Base-by-base conservation (phyloP, 1,140 invertebrate species). In the Drosophila sulfurigaster region DNA sequence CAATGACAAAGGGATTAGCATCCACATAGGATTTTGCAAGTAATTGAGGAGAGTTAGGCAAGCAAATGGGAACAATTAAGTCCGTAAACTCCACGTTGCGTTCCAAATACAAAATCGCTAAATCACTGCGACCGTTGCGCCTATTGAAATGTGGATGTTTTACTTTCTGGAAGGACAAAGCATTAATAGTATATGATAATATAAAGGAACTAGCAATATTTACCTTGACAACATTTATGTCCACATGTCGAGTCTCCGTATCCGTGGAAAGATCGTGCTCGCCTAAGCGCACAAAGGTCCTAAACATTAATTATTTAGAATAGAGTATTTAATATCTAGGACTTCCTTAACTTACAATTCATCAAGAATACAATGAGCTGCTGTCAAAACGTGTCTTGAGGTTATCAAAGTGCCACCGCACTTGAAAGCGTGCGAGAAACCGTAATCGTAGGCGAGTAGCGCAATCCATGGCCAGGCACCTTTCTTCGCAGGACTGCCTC, bases 1-100 rank as follows among this genome's bases (percentile, higher is more conserved):
- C 97, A 25, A 95, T 95, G 1, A 97, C 94, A 97, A 95, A 71
- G 93, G 92, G 67, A 93, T 95, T 96, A 82, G 69, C 94, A 38
- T 51, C 49, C 5, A 91, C 72, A 78, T 87, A 73, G 28, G 72
- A 85, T 11, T 90, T 91, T 13, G 59, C 43, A 1, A 82, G 78
- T 13, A 92, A 48, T 0, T 28, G 35, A 1, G 52, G 35, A 0
- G 71, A 46, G 1, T 52, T 78, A 5, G 91, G 91, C 75, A 92
- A 51, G 30, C 91, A 92, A 45, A 92, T 91, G 8, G 91, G 91
- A 0, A 66, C 16, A 3, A 92, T 87, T 4, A 68, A 65, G 2
- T 46, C 54, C 4, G 70, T 77, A 38, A 92, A 92, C 25, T 78
- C 13, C 4, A 85, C 92, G 38, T 92, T 91, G 0, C 68, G 59